These are phyloP conservation scores for Eriosoma lanigerum DNA, from an alignment of 1,140 invertebrate genomes.

Conservation along the genomic window DNA sequence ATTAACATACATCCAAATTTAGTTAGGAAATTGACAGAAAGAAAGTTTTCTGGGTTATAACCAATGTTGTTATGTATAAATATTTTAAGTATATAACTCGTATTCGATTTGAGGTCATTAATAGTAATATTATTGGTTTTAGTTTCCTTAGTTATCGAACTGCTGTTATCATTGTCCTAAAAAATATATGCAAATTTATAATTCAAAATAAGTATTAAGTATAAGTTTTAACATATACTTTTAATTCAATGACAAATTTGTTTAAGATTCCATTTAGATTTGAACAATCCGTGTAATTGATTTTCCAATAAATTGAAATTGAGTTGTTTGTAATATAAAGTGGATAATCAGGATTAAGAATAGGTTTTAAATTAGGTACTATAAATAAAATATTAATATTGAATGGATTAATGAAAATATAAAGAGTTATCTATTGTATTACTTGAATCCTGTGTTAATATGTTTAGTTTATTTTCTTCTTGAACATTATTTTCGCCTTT, in stretches of 20 bases:
- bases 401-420: background rate
- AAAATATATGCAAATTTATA: too few relatives aligned
- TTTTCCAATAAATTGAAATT: background rate
- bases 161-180: background rate
- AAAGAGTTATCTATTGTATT: background rate
- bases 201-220: too few relatives aligned
- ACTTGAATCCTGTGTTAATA: background rate
- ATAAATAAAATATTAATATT: background rate
- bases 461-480: background rate
- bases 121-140: background rate
- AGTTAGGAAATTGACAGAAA: background rate
- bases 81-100: background rate
- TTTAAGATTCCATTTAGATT: background rate
- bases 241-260: background rate
- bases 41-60: background rate
- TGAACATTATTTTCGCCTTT: background rate
- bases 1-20: background rate
- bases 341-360: background rate
- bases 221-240: too few relatives aligned
- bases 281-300: background rate
- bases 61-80: constrained; percentile 8
- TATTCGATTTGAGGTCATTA: background rate
- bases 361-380: background rate
- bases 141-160: background rate
- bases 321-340: background rate